Percentiles rank a stretch among this genome's conserved stretches.
phyloP scores from a whole-genome alignment of 2,888 invertebrate species.

The Sinhomidia bicolor region DNA sequence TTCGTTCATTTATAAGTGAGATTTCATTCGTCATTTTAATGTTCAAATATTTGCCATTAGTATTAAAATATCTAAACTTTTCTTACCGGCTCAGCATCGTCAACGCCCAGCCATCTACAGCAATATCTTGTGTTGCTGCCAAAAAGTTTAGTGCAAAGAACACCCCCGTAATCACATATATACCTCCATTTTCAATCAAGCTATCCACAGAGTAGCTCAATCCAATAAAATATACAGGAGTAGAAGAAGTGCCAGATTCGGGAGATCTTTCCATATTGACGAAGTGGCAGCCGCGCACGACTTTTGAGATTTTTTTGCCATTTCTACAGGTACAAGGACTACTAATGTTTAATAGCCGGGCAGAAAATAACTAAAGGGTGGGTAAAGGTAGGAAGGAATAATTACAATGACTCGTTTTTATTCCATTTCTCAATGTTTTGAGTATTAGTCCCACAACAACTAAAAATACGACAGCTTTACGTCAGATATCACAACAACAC shows the following conservation, averaged over 20 bases:
- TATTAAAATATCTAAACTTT: too few relatives aligned
- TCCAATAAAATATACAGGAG: conserved; percentile 94
- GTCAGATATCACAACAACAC: too few relatives aligned
- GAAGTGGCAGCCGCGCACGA: neutral
- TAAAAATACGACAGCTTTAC: too few relatives aligned
- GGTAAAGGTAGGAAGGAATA: too few relatives aligned
- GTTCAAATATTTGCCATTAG: too few relatives aligned
- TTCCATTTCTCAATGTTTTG: too few relatives aligned
- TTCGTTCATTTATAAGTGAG: neutral
- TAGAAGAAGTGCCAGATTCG: conserved; percentile 92
- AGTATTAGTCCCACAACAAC: too few relatives aligned
- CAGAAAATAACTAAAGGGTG: too few relatives aligned
- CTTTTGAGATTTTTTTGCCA: conserved; percentile 34
- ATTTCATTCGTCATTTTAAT: too few relatives aligned
- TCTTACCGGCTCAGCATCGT: conserved; percentile 96
- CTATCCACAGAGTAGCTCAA: conserved; percentile 89
- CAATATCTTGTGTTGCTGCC: conserved; percentile 99
- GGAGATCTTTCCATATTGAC: conserved; percentile 85
- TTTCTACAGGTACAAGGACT: too few relatives aligned
- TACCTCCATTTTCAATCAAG: conserved; percentile 86
- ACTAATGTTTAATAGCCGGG: too few relatives aligned
- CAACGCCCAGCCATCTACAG: conserved; percentile 99
- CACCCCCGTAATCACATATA: conserved; percentile 87
- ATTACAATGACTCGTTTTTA: too few relatives aligned
- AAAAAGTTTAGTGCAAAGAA: conserved; percentile 97